Evolutionary conservation across 2,888 invertebrate species (phyloP).

Genomic region (Habrosyne pyritoides): DNA sequence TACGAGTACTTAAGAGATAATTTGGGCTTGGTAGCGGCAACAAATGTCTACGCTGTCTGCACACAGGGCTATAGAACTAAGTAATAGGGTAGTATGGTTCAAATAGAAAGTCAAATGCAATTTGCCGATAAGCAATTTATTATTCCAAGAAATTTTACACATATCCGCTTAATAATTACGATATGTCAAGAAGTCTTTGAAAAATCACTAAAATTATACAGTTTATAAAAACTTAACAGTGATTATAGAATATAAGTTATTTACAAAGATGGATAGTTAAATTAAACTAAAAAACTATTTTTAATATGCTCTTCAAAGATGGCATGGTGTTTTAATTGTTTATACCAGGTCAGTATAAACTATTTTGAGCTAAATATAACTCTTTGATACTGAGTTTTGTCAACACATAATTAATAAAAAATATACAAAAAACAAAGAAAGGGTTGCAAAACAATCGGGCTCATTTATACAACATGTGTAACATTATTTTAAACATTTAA

Average conservation of each 20-base stretch:
- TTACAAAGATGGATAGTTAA: constrained; percentile 19
- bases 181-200: constrained; percentile 80
- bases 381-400: neutral
- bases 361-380: too few relatives aligned
- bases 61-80: too few relatives aligned
- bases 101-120: constrained; percentile 13
- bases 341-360: too few relatives aligned
- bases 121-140: constrained; percentile 79
- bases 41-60: too few relatives aligned
- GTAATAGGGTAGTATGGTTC: neutral
- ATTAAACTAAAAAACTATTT: constrained; percentile 3
- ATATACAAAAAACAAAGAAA: neutral
- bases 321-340: neutral
- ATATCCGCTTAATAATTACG: constrained; percentile 70
- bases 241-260: constrained; percentile 12
- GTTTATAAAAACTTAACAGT: constrained; percentile 19
- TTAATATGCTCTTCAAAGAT: neutral
- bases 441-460: neutral
- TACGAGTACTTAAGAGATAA: too few relatives aligned
- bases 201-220: constrained; percentile 63
- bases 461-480: neutral
- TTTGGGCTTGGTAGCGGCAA: too few relatives aligned
- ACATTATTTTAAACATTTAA: constrained; percentile 16
- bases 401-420: neutral
- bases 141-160: constrained; percentile 71